Conservation (phyloP, 2,797 vertebrate species). For the Ceyx erithaca region DNA sequence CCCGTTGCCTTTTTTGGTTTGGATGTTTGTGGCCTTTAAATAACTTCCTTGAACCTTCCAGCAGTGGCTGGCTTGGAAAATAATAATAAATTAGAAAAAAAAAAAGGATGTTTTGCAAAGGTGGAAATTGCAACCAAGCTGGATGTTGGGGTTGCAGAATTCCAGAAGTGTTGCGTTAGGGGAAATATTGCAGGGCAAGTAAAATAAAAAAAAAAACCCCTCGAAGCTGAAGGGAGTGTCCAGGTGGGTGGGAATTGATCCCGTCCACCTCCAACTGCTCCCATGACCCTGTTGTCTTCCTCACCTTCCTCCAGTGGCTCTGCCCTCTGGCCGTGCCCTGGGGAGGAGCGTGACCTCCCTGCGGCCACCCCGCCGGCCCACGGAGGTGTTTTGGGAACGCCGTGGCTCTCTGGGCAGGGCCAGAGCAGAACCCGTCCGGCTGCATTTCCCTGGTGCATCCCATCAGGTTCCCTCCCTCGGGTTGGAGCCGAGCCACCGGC, state of each 20-base stretch:
- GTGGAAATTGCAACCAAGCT: background rate
- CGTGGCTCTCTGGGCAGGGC: background rate
- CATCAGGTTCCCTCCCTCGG: background rate
- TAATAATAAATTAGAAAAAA: background rate
- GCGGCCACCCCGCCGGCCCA: background rate
- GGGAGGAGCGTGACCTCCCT: background rate
- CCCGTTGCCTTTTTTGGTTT: background rate
- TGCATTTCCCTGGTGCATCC: background rate
- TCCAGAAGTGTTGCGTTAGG: accelerated
- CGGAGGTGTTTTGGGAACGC: background rate
- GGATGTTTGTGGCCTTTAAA: background rate
- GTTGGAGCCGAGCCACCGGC: background rate
- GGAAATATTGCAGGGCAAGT: background rate
- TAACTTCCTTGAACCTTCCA: background rate
- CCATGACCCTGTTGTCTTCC: background rate
- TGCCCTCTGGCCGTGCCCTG: background rate
- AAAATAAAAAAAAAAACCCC: background rate
- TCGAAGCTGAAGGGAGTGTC: background rate
- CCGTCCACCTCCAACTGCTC: background rate
- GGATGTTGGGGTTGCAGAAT: accelerated
- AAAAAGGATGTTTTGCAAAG: background rate
- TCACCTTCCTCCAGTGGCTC: background rate
- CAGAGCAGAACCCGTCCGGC: background rate
- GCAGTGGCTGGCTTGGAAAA: background rate
- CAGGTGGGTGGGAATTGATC: background rate